These are phyloP conservation scores for Neodon shergylaensis DNA, from an alignment of 2,113 vertebrate species.

Conservation along the genomic window DNA sequence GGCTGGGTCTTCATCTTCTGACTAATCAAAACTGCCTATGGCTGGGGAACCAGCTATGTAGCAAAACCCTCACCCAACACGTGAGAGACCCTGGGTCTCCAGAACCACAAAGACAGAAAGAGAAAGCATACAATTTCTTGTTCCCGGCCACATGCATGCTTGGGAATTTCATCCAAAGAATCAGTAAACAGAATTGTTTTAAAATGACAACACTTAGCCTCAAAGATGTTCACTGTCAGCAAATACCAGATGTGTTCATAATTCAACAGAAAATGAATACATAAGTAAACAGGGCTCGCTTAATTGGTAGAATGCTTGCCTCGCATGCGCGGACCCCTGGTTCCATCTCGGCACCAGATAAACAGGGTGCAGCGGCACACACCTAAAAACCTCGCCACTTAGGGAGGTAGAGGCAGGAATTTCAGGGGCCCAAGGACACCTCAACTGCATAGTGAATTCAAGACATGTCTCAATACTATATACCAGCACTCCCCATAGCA, in stretches of 20 bases:
- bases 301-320: not conserved
- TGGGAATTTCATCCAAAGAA: not conserved
- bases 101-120: not conserved
- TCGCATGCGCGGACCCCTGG: not conserved
- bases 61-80: not conserved
- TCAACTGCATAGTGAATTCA: not conserved
- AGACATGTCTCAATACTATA: not conserved
- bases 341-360: not conserved
- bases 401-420: not conserved
- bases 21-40: not conserved
- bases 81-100: not conserved
- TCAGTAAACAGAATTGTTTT: not conserved
- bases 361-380: no score
- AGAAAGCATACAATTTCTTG: not conserved
- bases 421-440: not conserved
- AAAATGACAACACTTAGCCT: not conserved
- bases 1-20: not conserved
- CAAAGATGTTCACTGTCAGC: not conserved
- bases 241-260: constrained; percentile 24
- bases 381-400: not conserved
- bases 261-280: not conserved
- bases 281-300: not conserved
- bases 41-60: not conserved
- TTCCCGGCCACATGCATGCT: not conserved
- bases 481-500: not conserved